A percentile compares a stretch with the other conserved stretches of the same genome.
phyloP scores from a whole-genome alignment of 1,140 invertebrate species.

The Caenorhabditis tropicalis region DNA sequence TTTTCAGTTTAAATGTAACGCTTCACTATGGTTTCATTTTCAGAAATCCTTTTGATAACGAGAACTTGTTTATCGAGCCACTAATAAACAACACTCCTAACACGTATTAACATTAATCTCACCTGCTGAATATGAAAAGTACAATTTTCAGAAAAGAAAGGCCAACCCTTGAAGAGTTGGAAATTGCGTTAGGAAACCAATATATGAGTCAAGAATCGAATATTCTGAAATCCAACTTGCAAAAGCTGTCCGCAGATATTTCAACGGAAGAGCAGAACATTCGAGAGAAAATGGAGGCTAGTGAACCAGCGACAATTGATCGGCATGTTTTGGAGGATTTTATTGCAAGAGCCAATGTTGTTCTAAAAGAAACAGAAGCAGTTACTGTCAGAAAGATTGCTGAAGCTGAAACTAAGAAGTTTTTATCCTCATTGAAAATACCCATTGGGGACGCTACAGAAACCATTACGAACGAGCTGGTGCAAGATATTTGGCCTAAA shows the following conservation, averaged over 20 bases:
- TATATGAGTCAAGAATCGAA: background rate
- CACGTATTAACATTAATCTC: background rate
- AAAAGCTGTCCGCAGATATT: background rate
- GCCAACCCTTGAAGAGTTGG: background rate
- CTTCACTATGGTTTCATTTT: background rate
- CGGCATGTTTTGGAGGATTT: background rate
- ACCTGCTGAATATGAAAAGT: background rate
- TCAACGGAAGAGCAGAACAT: background rate
- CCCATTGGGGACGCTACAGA: background rate
- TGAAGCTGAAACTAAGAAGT: background rate
- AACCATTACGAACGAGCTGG: background rate
- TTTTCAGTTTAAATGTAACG: background rate
- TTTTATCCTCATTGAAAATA: background rate
- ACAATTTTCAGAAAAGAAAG: background rate
- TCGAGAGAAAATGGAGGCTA: background rate
- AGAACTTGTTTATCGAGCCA: constrained; percentile 19
- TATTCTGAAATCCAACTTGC: background rate
- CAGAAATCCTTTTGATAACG: constrained; percentile 19
- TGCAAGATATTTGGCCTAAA: constrained; percentile 18
- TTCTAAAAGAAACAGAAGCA: constrained; percentile 11
- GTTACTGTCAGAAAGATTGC: background rate
- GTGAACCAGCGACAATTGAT: background rate
- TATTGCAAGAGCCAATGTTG: background rate
- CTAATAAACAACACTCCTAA: constrained; percentile 15
- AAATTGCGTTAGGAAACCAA: background rate